These are phyloP conservation scores for Labeo calbasu DNA, from an alignment of 2,797 vertebrate genomes.

Conservation along the genomic window DNA sequence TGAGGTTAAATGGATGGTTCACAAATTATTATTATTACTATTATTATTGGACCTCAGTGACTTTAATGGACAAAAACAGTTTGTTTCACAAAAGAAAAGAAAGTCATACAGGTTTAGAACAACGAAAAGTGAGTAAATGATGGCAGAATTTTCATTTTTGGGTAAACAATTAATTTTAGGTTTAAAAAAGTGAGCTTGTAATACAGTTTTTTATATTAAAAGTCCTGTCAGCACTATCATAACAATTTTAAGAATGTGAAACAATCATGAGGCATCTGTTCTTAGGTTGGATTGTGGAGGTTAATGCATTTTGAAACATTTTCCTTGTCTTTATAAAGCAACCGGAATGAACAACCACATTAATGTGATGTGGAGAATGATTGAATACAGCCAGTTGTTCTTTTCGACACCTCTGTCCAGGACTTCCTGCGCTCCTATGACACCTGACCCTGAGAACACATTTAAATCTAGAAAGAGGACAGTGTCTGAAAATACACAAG, in stretches of 20 bases:
- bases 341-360: not conserved
- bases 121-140: not conserved
- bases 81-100: not conserved
- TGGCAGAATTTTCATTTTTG: too few relatives aligned
- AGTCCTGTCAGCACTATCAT: not conserved
- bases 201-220: not conserved
- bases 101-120: not conserved
- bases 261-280: not conserved
- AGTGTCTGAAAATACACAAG: constrained; percentile 21
- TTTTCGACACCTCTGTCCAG: constrained; percentile 16
- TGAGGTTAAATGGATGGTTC: not conserved
- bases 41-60: too few relatives aligned
- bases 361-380: constrained; percentile 11
- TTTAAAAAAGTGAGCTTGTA: not conserved
- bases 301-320: not conserved
- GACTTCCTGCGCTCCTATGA: constrained; percentile 6
- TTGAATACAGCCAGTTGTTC: not conserved
- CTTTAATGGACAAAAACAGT: not conserved
- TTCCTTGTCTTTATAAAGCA: not conserved
- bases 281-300: not conserved
- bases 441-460: constrained; percentile 20
- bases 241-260: not conserved
- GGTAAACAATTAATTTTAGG: not conserved
- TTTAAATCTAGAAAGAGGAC: constrained; percentile 31
- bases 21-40: too few relatives aligned